These are phyloP conservation scores for Anolis sagrei DNA, from an alignment of 2,113 vertebrate species.

Conservation along the genomic window DNA sequence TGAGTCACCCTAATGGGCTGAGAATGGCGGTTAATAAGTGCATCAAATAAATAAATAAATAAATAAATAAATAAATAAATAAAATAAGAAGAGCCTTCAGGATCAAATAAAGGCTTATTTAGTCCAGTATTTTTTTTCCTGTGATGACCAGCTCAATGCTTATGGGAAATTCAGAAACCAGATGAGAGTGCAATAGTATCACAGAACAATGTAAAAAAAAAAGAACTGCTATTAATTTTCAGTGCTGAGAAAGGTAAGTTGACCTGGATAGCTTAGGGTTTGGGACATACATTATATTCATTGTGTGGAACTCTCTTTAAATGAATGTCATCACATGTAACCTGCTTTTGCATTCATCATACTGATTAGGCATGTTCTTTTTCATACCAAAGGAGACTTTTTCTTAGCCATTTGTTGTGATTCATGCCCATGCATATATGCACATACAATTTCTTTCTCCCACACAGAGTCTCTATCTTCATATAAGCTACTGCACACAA, in stretches of 20 bases:
- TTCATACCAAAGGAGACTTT: neutral
- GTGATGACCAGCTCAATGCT: neutral
- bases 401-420: neutral
- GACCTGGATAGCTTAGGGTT: neutral
- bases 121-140: neutral
- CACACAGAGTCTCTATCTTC: neutral
- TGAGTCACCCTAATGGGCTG: too few species aligned
- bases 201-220: neutral
- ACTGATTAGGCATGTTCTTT: neutral
- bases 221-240: neutral
- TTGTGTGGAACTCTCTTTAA: neutral
- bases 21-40: too few species aligned
- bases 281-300: neutral
- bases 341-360: neutral
- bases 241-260: neutral
- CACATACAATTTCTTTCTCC: neutral
- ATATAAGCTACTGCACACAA: neutral
- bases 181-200: too few species aligned
- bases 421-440: neutral
- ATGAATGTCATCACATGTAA: neutral
- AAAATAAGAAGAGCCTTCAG: neutral
- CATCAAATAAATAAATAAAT: too few species aligned
- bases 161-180: neutral
- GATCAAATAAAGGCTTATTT: neutral
- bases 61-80: too few species aligned